These are phyloP conservation scores for Urocynchramus pylzowi DNA, from an alignment of 2,113 vertebrate species.

Conservation along the genomic window DNA sequence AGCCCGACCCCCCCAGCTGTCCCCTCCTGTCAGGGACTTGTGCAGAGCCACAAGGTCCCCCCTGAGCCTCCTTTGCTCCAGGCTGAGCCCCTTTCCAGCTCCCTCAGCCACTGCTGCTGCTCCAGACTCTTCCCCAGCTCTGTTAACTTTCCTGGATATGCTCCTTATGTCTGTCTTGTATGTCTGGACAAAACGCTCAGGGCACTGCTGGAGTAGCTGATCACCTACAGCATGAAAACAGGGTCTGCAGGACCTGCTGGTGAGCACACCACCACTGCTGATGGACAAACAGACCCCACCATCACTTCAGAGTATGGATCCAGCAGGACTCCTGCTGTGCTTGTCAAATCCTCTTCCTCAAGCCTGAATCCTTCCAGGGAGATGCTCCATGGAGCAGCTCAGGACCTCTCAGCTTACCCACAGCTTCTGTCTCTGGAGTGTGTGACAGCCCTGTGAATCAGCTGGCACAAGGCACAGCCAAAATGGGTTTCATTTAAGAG, in stretches of 20 bases:
- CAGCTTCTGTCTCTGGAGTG: background rate
- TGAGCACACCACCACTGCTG: rapidly evolving
- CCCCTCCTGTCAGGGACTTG: background rate
- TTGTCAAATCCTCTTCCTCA: background rate
- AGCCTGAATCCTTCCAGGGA: background rate
- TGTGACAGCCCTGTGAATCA: background rate
- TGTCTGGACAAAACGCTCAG: background rate
- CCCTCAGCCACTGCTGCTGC: rapidly evolving
- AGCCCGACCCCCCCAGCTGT: rapidly evolving
- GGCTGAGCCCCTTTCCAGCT: background rate
- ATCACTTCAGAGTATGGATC: background rate
- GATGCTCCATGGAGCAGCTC: background rate
- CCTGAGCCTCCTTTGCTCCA: background rate
- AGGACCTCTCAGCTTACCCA: background rate
- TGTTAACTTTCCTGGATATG: rapidly evolving
- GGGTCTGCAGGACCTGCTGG: background rate
- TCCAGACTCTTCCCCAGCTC: background rate
- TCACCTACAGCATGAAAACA: background rate
- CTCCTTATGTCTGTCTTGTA: background rate
- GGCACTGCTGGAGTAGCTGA: background rate
- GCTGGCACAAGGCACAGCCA: background rate
- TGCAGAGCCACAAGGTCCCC: background rate
- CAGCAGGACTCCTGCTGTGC: background rate
- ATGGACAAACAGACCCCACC: background rate
- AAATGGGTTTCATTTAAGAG: background rate